Base-by-base conservation (phyloP, 2,797 vertebrate genomes). In the Sebastes trivittatus region DNA sequence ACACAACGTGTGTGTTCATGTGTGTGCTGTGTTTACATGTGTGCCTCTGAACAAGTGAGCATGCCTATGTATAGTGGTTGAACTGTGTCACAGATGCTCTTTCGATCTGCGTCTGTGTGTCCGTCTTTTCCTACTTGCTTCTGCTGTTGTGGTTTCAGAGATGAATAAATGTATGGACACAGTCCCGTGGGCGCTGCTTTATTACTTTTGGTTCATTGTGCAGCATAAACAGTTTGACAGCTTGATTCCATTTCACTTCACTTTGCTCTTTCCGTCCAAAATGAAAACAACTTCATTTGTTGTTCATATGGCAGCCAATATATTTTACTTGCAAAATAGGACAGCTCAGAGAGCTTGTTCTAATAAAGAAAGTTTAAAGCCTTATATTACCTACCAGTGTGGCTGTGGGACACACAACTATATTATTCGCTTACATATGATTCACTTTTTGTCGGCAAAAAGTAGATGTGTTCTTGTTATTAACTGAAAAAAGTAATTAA, bases 91-190 rank as follows among this genome's bases (percentile, higher is more conserved):
- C 58, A 85, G 70, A 87, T 85, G 82, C 78, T 81, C 68, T 64
- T 80, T 72, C 86, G 46, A 81, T 91, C 64, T 78, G 36, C 72
- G 49, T 81, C 56, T 74, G 67, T 74, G 60, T 32, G 70, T 78
- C 68, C 22, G 3, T 46, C 83, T 30, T 81, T 72, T 72, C 64
- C 62, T 60, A 71, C 42, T 74, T 75, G 63, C 74, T 86, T 85
- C 78, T 68, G 84, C 67, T 75, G 85, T 81, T 80, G 81, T 76
- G 71, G 61, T 84, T 84, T 83, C 70, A 75, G 20, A 78, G 49
- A 89, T 93, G 77, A 89, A 90, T 82, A 87, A 80, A 88, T 90
- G 81, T 84, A 89, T 87, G 77, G 86, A 71, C 77, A 38, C 54
- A 70, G 65, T 87, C 89, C 78, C 65, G 25, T 16, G 69, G 84